Conservation (phyloP, 1,140 invertebrate genomes). For the Chelonus insularis region DNA sequence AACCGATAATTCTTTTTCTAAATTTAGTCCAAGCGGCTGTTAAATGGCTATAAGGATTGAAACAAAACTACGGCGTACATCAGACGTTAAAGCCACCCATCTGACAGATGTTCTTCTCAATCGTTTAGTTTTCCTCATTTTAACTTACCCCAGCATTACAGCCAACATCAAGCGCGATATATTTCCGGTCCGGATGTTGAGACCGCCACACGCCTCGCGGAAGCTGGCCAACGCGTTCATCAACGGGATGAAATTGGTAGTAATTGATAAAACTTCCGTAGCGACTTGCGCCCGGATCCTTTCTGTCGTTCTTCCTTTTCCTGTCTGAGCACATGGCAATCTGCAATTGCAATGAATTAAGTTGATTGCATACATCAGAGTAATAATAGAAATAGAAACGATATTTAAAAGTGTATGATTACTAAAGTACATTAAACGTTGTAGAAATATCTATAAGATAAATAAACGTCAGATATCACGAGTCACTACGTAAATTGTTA, state of each 20-base stretch:
- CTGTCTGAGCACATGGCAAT: constrained; percentile 11
- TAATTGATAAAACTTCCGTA: constrained; percentile 87
- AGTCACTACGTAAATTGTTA: background rate
- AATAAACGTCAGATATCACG: background rate
- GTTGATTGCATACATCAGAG: no score
- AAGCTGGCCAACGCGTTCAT: constrained; percentile 68
- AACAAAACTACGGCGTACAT: background rate
- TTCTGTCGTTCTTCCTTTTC: constrained; percentile 30
- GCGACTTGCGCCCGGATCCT: constrained; percentile 73
- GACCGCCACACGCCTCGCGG: constrained; percentile 64
- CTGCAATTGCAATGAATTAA: no score
- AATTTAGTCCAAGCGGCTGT: constrained; percentile 11
- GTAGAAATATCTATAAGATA: no score
- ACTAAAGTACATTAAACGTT: no score
- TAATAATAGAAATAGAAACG: no score
- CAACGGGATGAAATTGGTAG: constrained; percentile 76
- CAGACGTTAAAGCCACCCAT: background rate
- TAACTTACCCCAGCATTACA: constrained; percentile 74
- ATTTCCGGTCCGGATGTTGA: constrained; percentile 46
- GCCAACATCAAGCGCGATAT: constrained; percentile 73
- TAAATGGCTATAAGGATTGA: background rate
- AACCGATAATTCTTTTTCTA: constrained; percentile 4
- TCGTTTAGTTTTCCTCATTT: background rate
- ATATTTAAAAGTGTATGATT: no score
- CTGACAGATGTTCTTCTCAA: background rate